Conservation (phyloP, 2,797 vertebrate genomes). For the Eleutherodactylus coqui region DNA sequence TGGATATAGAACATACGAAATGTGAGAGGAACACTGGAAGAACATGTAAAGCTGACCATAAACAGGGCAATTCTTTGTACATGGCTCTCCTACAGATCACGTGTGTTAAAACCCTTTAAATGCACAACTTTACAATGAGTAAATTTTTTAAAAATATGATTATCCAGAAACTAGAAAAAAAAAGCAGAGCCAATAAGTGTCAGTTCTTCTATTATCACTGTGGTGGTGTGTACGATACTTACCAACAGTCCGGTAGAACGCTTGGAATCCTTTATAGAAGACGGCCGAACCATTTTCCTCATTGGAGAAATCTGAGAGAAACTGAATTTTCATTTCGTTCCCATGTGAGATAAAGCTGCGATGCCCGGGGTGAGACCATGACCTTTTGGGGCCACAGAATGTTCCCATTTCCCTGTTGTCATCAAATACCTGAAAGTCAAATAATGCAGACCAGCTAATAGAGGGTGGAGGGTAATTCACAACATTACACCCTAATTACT, state of each 20-base stretch:
- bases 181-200: no score
- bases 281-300: constrained; percentile 74
- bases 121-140: no score
- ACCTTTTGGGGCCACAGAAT: constrained; percentile 74
- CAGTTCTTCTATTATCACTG: no score
- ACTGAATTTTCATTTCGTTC: constrained; percentile 74
- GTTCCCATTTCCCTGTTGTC: constrained; percentile 75
- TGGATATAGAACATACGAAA: background rate
- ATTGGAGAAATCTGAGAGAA: constrained; percentile 79
- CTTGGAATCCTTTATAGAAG: constrained; percentile 77
- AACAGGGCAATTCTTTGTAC: background rate
- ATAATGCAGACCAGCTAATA: background rate
- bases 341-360: constrained; percentile 72
- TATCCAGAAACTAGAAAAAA: no score
- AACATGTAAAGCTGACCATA: background rate
- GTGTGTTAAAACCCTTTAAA: no score
- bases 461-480: background rate
- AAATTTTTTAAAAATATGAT: no score
- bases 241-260: constrained; percentile 77
- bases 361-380: constrained; percentile 70
- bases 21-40: background rate
- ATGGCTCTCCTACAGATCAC: background rate
- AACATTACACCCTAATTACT: background rate
- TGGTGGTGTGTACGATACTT: constrained; percentile 64
- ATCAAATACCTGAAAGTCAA: constrained; percentile 72